A percentile compares a stretch with the other conserved stretches of the same genome.
phyloP scores from a whole-genome alignment of 2,888 invertebrate species.

The Epinotia demarniana region DNA sequence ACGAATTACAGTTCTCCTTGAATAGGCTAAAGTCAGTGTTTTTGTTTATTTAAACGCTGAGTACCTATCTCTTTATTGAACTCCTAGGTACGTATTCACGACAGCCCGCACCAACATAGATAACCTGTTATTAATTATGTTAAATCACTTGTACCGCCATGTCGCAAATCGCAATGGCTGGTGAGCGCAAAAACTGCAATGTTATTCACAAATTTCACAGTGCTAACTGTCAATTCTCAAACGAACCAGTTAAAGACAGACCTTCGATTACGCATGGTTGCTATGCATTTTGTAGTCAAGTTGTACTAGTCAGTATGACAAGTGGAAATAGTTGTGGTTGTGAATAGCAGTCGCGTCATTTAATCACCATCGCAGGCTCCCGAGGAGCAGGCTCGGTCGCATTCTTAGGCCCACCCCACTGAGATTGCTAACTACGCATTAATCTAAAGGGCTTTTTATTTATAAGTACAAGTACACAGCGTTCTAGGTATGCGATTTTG shows the following conservation, averaged over 20 bases:
- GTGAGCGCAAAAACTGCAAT: conserved; percentile 66
- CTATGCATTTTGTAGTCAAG: conserved; percentile 2
- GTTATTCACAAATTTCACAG: conserved; percentile 23
- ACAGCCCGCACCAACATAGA: conserved; percentile 12
- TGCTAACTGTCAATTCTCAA: not conserved
- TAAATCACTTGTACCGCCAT: conserved; percentile 51
- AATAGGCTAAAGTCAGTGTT: not conserved
- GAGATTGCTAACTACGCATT: conserved; percentile 44
- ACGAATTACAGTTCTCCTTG: not conserved
- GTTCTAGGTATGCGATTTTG: conserved; percentile 6
- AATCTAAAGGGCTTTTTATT: conserved; percentile 31
- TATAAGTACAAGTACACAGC: conserved; percentile 4
- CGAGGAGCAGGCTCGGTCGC: conserved; percentile 68
- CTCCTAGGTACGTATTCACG: not conserved
- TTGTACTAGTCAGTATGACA: not conserved
- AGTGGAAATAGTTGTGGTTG: not conserved
- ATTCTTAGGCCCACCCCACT: conserved; percentile 69
- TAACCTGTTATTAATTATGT: conserved; percentile 33
- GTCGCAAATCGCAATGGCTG: conserved; percentile 50
- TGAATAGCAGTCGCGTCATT: conserved; percentile 54
- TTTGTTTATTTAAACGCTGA: not conserved
- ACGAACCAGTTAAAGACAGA: not conserved
- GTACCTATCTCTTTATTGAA: conserved; percentile 3
- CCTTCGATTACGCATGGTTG: not conserved
- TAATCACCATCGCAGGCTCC: conserved; percentile 69